phyloP scores from a whole-genome alignment of 1,140 invertebrate species.

The Calosoma granatense region DNA sequence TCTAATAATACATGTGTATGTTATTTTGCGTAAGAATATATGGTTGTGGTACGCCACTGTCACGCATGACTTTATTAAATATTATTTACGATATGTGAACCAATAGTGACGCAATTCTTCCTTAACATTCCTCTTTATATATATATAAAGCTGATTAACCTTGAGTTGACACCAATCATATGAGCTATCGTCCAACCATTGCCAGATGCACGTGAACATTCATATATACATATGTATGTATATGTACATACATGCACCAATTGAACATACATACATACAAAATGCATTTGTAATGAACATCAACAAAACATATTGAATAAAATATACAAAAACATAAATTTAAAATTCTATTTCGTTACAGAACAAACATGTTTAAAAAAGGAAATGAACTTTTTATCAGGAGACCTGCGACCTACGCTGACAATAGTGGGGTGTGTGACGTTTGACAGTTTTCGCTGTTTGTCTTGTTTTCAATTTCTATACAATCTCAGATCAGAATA shows the following conservation, averaged over 20 bases:
- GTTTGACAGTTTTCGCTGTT: constrained; percentile 26
- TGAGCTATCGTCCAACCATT: not conserved
- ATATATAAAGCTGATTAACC: not conserved
- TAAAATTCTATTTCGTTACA: constrained; percentile 10
- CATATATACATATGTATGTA: no score
- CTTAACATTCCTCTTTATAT: not conserved
- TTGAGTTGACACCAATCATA: constrained; percentile 6
- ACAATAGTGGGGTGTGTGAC: constrained; percentile 21
- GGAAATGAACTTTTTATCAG: constrained; percentile 32
- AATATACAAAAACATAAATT: constrained; percentile 15
- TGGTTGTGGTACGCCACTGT: no score
- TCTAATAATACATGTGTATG: no score
- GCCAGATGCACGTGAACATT: not conserved
- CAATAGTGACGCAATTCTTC: not conserved
- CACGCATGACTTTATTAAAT: not conserved
- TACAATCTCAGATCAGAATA: constrained; percentile 19
- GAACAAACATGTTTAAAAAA: constrained; percentile 21
- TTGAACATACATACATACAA: no score
- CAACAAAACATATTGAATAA: constrained; percentile 14
- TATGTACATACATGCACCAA: no score
- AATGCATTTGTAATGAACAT: not conserved
- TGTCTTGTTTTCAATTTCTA: constrained; percentile 28
- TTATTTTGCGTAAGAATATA: no score
- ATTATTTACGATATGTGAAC: not conserved
- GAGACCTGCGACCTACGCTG: constrained; percentile 23